phyloP scores from a whole-genome alignment of 2,888 invertebrate species.

The Ornithoptera priamus region DNA sequence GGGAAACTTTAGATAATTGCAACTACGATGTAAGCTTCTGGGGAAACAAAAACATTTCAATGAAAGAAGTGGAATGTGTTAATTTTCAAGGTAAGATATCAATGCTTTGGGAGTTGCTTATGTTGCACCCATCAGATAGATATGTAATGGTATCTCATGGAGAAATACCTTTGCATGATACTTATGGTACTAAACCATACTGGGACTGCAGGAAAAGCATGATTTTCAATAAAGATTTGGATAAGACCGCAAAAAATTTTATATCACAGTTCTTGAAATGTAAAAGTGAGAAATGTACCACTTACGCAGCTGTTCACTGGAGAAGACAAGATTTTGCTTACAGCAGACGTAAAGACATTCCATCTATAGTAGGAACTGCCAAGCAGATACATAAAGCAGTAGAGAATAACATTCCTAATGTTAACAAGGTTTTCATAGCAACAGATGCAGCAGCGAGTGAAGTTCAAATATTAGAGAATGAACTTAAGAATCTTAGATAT shows the following conservation, averaged over 20 bases:
- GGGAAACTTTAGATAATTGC: constrained; percentile 83
- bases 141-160: constrained; percentile 87
- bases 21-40: constrained; percentile 80
- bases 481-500: constrained; percentile 60
- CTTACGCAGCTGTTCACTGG: constrained; percentile 92
- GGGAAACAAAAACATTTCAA: constrained; percentile 85
- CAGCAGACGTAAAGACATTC: constrained; percentile 86
- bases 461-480: constrained; percentile 63
- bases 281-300: constrained; percentile 69
- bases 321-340: constrained; percentile 92
- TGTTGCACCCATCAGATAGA: constrained; percentile 58
- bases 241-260: constrained; percentile 84
- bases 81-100: constrained; percentile 90
- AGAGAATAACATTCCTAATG: constrained; percentile 64
- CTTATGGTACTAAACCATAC: constrained; percentile 90
- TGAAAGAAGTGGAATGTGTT: constrained; percentile 85
- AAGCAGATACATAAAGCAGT: constrained; percentile 84
- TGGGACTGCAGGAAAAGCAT: constrained; percentile 95
- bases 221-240: constrained; percentile 88
- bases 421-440: constrained; percentile 86
- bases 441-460: constrained; percentile 87
- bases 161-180: constrained; percentile 92
- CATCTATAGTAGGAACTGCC: constrained; percentile 88
- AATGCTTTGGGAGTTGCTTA: constrained; percentile 81
- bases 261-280: constrained; percentile 54